These are phyloP conservation scores for Acanthopagrus latus DNA, from an alignment of 2,797 vertebrate species.

Conservation along the genomic window DNA sequence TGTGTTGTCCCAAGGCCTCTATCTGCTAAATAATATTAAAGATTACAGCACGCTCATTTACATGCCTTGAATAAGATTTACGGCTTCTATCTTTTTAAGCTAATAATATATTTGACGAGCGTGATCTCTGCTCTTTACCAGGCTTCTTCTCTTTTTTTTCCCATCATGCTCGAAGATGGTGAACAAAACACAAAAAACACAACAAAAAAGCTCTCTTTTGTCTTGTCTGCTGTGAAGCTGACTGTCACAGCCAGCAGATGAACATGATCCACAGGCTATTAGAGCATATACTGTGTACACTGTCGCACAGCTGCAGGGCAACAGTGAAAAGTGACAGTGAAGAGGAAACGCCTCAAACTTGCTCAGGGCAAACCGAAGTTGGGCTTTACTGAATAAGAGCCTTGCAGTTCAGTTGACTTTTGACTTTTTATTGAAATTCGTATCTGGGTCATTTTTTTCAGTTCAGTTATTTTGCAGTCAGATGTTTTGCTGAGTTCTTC, in stretches of 20 bases:
- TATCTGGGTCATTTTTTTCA: background rate
- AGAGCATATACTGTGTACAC: too few species aligned
- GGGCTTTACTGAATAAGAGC: too few species aligned
- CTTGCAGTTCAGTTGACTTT: background rate
- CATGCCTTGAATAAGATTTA: too few species aligned
- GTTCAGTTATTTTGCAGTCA: background rate
- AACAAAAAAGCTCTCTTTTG: background rate
- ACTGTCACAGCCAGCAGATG: background rate
- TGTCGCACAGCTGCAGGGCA: background rate
- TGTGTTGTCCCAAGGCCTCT: background rate
- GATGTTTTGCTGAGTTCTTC: too few species aligned
- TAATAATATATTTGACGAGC: background rate
- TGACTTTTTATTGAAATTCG: too few species aligned
- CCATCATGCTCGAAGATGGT: background rate
- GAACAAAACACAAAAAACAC: background rate
- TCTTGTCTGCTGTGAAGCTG: conserved; percentile 6
- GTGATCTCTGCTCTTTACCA: background rate
- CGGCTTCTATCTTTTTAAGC: background rate
- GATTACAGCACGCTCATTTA: background rate
- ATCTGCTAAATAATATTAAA: background rate
- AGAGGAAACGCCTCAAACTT: conserved; percentile 7
- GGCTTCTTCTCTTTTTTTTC: background rate
- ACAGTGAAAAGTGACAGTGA: background rate
- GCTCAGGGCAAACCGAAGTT: background rate
- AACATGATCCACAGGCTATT: background rate